Base-by-base conservation (phyloP, 2,113 vertebrate genomes). In the Coturnix japonica region DNA sequence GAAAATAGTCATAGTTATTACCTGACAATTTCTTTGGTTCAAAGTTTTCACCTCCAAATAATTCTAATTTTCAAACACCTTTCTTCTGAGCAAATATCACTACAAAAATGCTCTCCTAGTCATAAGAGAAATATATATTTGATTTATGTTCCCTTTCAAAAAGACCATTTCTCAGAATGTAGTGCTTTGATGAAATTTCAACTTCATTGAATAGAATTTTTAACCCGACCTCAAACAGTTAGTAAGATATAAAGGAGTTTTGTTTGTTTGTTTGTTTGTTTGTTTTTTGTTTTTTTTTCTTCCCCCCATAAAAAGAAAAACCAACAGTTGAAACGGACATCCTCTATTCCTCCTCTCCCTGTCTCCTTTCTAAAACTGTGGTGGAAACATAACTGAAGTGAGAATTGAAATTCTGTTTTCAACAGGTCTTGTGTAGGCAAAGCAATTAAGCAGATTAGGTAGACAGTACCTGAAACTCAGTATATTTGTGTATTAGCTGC, bases 271-370 rank as follows among this genome's bases (percentile, higher is more conserved):
- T 59, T 8, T 17, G 17, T 17, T 17, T 17, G 10, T 41, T 41
- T 41, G 19, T 46, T 47, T 81, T 81, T 41, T 41, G 10, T 41
- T 41, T 41, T 41, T 41, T 41, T 54, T 37, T 37, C 10, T 8
- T 37, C 37, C 37, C 37, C 37, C 37, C 47, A 51, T 71, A 56
- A 51, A 67, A 87, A 56, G 14, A 66, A 81, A 23, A 56, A 4
- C 5, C 64, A 67, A 33, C 5, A 4, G 1, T 26, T 51, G 53
- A 66, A 86, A 63, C 31, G 6, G 14, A 74, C 49, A n/a, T n/a
- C n/a, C n/a, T n/a, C 3, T 2, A 33, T 0, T 33, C 0, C 0
- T 1, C 2, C 33, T 25, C 75, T 14, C 9, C 63, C 37, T 70
- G 5, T 31, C 10, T 47, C 46, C 13, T 33, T 84, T 46, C 5